Conservation (phyloP, 2,888 invertebrate genomes). For the Xestia ashworthii region DNA sequence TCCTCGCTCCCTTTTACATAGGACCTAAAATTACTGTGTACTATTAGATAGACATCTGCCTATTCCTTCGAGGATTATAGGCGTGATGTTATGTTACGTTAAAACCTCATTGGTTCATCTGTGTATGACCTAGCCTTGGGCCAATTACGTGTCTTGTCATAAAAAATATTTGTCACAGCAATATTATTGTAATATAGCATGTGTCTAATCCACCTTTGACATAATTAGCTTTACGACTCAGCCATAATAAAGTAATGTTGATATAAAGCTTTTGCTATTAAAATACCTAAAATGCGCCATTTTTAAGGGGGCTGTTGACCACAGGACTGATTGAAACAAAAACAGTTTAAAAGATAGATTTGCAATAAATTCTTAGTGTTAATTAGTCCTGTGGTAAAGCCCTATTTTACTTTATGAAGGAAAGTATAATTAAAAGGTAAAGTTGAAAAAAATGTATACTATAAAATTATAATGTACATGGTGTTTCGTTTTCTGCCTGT, state of each 20-base stretch:
- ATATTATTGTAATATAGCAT: conserved; percentile 27
- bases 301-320: conserved; percentile 18
- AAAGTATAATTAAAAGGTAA: conserved; percentile 30
- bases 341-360: neutral
- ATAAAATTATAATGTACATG: conserved; percentile 57
- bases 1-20: neutral
- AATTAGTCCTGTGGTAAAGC: conserved; percentile 30
- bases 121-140: conserved; percentile 10
- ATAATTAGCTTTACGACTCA: conserved; percentile 65
- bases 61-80: neutral
- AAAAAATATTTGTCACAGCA: conserved; percentile 9
- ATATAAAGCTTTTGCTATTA: conserved; percentile 51
- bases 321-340: conserved; percentile 34
- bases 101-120: conserved; percentile 31
- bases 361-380: conserved; percentile 31
- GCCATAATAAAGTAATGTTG: conserved; percentile 67
- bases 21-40: neutral
- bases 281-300: conserved; percentile 46
- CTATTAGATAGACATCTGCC: neutral
- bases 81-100: neutral
- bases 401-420: conserved; percentile 29
- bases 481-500: conserved; percentile 61
- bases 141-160: conserved; percentile 15
- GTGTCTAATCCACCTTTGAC: conserved; percentile 52
- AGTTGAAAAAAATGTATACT: conserved; percentile 56